Percentiles rank a stretch among this genome's conserved stretches.
Conservation (phyloP, 1,140 invertebrate genomes). For the Cotesia chilonis region DNA sequence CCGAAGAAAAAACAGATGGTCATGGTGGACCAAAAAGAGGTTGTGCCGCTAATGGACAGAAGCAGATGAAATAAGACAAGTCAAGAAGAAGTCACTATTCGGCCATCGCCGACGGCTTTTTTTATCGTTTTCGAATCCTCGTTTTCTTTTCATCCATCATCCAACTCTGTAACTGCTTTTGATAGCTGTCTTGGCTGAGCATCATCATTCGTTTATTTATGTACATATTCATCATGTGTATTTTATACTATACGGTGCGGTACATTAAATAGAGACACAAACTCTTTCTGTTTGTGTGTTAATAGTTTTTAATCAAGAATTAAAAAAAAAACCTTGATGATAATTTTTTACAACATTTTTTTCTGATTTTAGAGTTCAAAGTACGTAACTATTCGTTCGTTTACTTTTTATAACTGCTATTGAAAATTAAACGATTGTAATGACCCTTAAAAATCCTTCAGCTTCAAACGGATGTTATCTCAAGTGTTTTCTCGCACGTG, state of each 20-base stretch:
- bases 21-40: conserved; percentile 17
- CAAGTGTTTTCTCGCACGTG: not conserved
- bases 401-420: no score
- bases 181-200: conserved; percentile 13
- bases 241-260: no score
- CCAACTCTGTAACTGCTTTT: conserved; percentile 6
- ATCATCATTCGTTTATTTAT: conserved; percentile 11
- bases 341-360: no score
- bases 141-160: conserved; percentile 22
- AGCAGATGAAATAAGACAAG: not conserved
- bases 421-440: no score
- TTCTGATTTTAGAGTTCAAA: no score
- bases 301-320: no score
- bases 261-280: no score
- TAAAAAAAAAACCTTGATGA: no score
- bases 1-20: conserved; percentile 9
- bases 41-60: conserved; percentile 32
- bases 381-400: no score
- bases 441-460: no score
- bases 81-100: conserved; percentile 15
- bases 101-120: conserved; percentile 17
- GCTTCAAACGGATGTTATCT: not conserved
- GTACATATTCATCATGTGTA: not conserved
- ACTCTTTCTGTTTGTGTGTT: no score
- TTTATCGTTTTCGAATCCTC: not conserved